These are phyloP conservation scores for Argynnis bischoffii DNA, from an alignment of 2,888 invertebrate genomes.

Conservation along the genomic window DNA sequence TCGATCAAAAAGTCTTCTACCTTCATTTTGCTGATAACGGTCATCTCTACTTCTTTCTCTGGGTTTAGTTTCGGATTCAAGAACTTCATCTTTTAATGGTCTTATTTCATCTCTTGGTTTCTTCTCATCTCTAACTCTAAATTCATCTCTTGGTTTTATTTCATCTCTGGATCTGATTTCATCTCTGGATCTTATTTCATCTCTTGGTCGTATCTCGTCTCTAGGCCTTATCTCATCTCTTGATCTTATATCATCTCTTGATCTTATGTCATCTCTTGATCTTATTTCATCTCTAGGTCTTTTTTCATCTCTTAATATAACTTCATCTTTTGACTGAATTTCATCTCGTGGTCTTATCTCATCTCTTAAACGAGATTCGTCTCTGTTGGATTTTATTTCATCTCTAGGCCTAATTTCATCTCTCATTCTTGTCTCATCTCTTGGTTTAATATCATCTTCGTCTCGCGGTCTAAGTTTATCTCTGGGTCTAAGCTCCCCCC, in stretches of 20 bases:
- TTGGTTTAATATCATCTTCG: slow-evolving; percentile 42
- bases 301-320: slow-evolving; percentile 46
- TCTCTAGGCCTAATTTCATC: slow-evolving; percentile 48
- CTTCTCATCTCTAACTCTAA: slow-evolving; percentile 50
- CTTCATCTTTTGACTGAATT: slow-evolving; percentile 40
- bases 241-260: slow-evolving; percentile 48
- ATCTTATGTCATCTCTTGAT: slow-evolving; percentile 48
- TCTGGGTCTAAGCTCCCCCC: slow-evolving; percentile 37
- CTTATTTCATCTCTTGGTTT: slow-evolving; percentile 40
- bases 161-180: slow-evolving; percentile 46
- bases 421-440: slow-evolving; percentile 50
- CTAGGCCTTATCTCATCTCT: slow-evolving; percentile 40
- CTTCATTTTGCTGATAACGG: slow-evolving; percentile 44
- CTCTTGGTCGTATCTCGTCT: slow-evolving; percentile 44
- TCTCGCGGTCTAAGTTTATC: slow-evolving; percentile 50
- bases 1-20: slow-evolving; percentile 50
- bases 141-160: slow-evolving; percentile 46
- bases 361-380: slow-evolving; percentile 44
- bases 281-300: slow-evolving; percentile 54
- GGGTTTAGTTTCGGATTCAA: slow-evolving; percentile 36
- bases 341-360: slow-evolving; percentile 52
- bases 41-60: slow-evolving; percentile 37
- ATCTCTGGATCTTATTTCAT: slow-evolving; percentile 45
- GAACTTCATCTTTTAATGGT: slow-evolving; percentile 44
- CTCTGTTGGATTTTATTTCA: slow-evolving; percentile 37